Evolutionary conservation across 2,113 vertebrate genomes (phyloP), one percentile per base, ranked within the genome.

Genomic region (Pterophyllum scalare): DNA sequence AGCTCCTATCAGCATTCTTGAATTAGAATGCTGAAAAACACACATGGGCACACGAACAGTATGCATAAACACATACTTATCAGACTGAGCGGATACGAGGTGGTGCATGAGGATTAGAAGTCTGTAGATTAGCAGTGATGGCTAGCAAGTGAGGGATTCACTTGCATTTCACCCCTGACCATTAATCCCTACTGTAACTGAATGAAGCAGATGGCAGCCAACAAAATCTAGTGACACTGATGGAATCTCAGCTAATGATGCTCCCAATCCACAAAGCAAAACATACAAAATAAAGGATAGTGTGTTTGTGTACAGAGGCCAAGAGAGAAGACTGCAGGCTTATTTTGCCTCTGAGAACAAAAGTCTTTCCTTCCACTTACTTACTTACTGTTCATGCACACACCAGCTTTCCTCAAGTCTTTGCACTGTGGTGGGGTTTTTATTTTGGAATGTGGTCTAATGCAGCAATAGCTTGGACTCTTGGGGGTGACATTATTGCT

Each of bases 151-250:
- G 64, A 86, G 74, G 83, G 88, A 86, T 92, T 87, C 72, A 89
- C 82, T 49, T 84, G 81, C 60, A 22, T 81, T 80, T 89, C 91
- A 91, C 83, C 83, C 88, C 85, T 86, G 93, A 86, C 86, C 90
- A 94, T 93, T 90, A 94, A 95, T 94, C 90, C 88, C 75, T 38
- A 87, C 83, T 78, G 85, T 92, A 95, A 93, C 85, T 57, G 85
- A 93, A 93, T 40, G 84, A 89, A 93, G 84, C 94, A 94, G 94
- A 95, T 96, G 93, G 93, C 88, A 78, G 61, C 87, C 79, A 88
- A 59, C 87, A 84, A 85, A 93, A 91, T 93, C 81, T 64, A 87
- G 81, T 89, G 89, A 90, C 86, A 65, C 83, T 87, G 91, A 92
- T 87, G 89, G 87, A 94, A 93, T 92, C 87, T 84, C 60, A 28